Base-by-base conservation (phyloP, 2,797 vertebrate species). In the Hydrocynus forskahlii region DNA sequence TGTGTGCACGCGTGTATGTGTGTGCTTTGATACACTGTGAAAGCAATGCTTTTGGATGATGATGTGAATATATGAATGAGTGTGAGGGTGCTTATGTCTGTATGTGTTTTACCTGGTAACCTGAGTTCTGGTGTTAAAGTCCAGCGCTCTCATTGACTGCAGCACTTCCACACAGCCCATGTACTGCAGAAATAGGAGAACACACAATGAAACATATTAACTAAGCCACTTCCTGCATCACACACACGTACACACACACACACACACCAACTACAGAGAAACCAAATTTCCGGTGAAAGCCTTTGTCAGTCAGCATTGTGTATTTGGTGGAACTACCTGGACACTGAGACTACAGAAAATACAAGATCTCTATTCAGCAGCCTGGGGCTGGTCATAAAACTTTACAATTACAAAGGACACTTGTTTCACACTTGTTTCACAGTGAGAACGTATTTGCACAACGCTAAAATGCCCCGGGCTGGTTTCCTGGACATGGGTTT, bases 101-200 rank as follows among this genome's bases (percentile, higher is more conserved):
- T 59, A 38, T 54, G 70, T 78, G 75, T 23, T 78, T 69, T 88
- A 99, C 97, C 98, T 97, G 90, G 98, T 99, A 92, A 99, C 98
- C 91, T 99, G 97, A 17, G 98, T 99, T 89, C 98, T 95, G 86
- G 97, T 99, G 91, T 95, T 98, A 92, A 99, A 99, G 91, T 99
- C 97, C 79, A 99, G 91, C 9, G 97, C 97, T 76, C 98, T 95
- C 98, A 99, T 99, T 2, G 98, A 99, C 93, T 99, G 97, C 2
- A 99, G 95, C 48, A 99, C 98, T 90, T 99, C 98, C 87, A 99
- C 97, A 0, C 98, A 99, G 50, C 98, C 98, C 98, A 99, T 99
- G 91, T 99, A 99, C 97, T 97, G 91, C 67, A 69, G 5, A 12
- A 66, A 77, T 84, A 87, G 79, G 87, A 66, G 38, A 69, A n/a